Conservation (phyloP, 2,113 vertebrate species). For the Clarias batrachus region DNA sequence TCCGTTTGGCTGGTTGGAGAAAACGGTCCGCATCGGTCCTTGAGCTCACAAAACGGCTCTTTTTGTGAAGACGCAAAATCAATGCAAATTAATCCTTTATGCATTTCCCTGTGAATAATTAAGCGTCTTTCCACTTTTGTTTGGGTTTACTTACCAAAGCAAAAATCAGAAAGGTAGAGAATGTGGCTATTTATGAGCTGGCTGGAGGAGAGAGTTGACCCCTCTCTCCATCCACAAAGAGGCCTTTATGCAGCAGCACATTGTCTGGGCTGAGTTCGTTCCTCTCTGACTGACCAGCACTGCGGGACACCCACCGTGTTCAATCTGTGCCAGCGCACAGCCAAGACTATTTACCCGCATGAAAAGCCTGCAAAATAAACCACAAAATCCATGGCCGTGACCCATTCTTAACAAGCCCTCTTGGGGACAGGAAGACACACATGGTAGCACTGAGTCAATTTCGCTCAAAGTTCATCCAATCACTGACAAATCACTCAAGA, state of each 20-base stretch:
- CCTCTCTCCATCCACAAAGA: constrained; percentile 72
- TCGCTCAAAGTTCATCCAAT: constrained; percentile 49
- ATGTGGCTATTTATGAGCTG: constrained; percentile 72
- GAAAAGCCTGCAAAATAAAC: constrained; percentile 62
- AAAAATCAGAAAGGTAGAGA: constrained; percentile 75
- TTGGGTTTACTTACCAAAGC: constrained; percentile 64
- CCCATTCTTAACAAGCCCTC: constrained; percentile 49
- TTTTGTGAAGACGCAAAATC: constrained; percentile 72
- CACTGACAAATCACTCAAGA: constrained; percentile 29
- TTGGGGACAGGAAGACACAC: constrained; percentile 46
- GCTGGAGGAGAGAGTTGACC: constrained; percentile 74
- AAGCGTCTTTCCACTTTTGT: constrained; percentile 72
- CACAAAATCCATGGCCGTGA: constrained; percentile 58
- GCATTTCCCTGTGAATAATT: constrained; percentile 76
- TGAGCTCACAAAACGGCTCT: constrained; percentile 66
- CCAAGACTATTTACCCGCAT: constrained; percentile 62
- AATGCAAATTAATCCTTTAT: constrained; percentile 81
- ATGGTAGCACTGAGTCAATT: constrained; percentile 39
- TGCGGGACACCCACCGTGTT: constrained; percentile 68
- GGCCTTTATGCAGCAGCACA: constrained; percentile 69
- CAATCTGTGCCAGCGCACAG: constrained; percentile 66
- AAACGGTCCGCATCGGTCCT: constrained; percentile 60
- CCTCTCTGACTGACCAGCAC: constrained; percentile 76
- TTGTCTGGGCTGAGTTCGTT: constrained; percentile 68
- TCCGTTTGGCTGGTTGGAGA: constrained; percentile 61